These are phyloP conservation scores for Ancistrus triradiatus DNA, from an alignment of 2,113 vertebrate genomes.

Conservation along the genomic window DNA sequence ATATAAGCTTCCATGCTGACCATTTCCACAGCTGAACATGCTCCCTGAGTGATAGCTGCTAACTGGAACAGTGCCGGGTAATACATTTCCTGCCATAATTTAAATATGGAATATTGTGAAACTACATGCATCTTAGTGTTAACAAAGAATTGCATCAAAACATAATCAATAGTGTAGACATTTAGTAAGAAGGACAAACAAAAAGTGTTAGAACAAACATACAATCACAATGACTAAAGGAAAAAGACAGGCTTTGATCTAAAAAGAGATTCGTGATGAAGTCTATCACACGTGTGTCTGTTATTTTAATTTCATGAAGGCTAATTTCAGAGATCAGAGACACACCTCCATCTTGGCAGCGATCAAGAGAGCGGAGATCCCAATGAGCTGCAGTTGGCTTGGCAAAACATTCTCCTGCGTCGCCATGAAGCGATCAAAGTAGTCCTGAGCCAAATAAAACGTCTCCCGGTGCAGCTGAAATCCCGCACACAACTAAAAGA, in stretches of 20 bases:
- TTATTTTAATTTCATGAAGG: too few relatives aligned
- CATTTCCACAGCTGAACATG: slow-evolving; percentile 92
- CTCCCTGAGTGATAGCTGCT: slow-evolving; percentile 91
- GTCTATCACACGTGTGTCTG: too few relatives aligned
- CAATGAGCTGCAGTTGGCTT: slow-evolving; percentile 88
- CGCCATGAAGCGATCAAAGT: slow-evolving; percentile 96
- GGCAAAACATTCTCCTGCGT: slow-evolving; percentile 87
- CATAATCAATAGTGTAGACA: too few relatives aligned
- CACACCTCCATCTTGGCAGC: slow-evolving; percentile 92
- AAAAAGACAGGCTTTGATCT: too few relatives aligned
- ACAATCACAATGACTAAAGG: too few relatives aligned
- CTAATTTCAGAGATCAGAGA: background rate
- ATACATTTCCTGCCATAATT: slow-evolving; percentile 99
- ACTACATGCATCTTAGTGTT: too few relatives aligned
- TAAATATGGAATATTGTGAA: too few relatives aligned
- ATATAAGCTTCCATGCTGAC: slow-evolving; percentile 91
- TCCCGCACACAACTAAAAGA: slow-evolving; percentile 83
- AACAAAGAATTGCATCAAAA: too few relatives aligned
- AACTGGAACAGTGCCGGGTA: slow-evolving; percentile 94
- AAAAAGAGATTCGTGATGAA: too few relatives aligned
- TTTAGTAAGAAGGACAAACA: too few relatives aligned
- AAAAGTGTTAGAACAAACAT: too few relatives aligned
- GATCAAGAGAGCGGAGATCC: slow-evolving; percentile 90
- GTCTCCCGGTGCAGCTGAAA: slow-evolving; percentile 94
- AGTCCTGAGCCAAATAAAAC: slow-evolving; percentile 92